Evolutionary conservation across 2,888 invertebrate species (phyloP).

Genomic region (Mythimna pallens): DNA sequence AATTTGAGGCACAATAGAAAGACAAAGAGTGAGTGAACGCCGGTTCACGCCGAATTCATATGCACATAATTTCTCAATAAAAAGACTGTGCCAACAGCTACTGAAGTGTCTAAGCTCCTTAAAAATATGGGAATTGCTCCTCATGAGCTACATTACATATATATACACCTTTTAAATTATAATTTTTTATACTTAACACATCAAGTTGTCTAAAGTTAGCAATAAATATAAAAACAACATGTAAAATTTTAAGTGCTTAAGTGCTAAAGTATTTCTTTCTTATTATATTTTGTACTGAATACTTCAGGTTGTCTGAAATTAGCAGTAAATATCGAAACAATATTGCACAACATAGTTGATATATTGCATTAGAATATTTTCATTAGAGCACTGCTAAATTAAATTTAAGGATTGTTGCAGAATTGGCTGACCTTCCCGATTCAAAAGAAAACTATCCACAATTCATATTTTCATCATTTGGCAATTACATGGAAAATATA

Average conservation of each 20-base stretch:
- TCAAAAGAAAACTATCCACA: neutral
- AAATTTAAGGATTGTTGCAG: neutral
- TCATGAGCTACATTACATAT: too few relatives aligned
- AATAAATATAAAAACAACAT: neutral
- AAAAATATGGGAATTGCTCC: too few relatives aligned
- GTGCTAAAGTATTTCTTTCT: neutral
- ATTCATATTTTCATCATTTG: conserved; percentile 1
- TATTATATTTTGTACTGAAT: neutral
- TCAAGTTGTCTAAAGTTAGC: neutral
- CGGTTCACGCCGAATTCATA: too few relatives aligned
- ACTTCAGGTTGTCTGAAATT: neutral
- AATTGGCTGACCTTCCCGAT: too few relatives aligned
- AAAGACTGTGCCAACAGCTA: too few relatives aligned
- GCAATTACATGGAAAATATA: conserved; percentile 6
- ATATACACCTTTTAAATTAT: neutral
- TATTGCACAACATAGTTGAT: conserved; percentile 15
- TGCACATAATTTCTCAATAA: too few relatives aligned
- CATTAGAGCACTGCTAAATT: neutral
- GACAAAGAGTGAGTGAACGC: too few relatives aligned
- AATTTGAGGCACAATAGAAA: too few relatives aligned
- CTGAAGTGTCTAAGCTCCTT: too few relatives aligned
- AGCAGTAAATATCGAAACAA: neutral
- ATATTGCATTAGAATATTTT: conserved; percentile 10
- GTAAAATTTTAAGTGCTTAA: too few relatives aligned
- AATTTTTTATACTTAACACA: neutral